These are phyloP conservation scores for Watersipora subatra DNA, from an alignment of 1,140 invertebrate species.

Conservation along the genomic window DNA sequence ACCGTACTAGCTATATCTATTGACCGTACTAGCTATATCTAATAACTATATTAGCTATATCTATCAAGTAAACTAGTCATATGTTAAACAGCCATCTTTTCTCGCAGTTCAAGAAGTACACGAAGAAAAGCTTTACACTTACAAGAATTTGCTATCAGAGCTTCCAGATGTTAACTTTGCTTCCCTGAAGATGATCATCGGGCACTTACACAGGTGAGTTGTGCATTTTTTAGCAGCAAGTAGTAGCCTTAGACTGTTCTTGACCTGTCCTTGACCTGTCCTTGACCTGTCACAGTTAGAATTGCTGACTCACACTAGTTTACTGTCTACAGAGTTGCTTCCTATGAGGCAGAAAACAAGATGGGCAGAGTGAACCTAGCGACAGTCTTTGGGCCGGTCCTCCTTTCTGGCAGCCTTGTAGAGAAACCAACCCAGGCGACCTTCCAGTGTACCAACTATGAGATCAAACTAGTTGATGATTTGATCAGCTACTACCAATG, in stretches of 20 bases:
- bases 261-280: too few relatives aligned
- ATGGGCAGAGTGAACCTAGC: slow-evolving; percentile 29
- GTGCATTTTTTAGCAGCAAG: too few relatives aligned
- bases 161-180: slow-evolving; percentile 55
- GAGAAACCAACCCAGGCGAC: slow-evolving; percentile 4
- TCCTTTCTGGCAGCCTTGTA: slow-evolving; percentile 19
- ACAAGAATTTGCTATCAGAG: slow-evolving; percentile 49
- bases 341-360: slow-evolving; percentile 16
- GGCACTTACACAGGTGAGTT: slow-evolving; percentile 51
- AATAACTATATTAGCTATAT: too few relatives aligned
- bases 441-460: not conserved
- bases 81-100: too few relatives aligned
- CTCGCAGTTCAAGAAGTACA: slow-evolving; percentile 17
- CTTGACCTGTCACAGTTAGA: not conserved
- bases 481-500: not conserved
- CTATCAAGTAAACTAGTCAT: too few relatives aligned
- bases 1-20: too few relatives aligned
- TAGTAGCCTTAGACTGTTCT: too few relatives aligned
- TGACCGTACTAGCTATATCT: too few relatives aligned
- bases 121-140: slow-evolving; percentile 22
- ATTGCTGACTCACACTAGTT: not conserved
- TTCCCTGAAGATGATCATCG: slow-evolving; percentile 59
- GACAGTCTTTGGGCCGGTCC: slow-evolving; percentile 30
- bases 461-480: not conserved
- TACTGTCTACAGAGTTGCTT: not conserved